Percentiles rank a stretch among this genome's conserved stretches.
Evolutionary conservation across 2,113 vertebrate species (phyloP).

Genomic region (Brevimyrus niger): DNA sequence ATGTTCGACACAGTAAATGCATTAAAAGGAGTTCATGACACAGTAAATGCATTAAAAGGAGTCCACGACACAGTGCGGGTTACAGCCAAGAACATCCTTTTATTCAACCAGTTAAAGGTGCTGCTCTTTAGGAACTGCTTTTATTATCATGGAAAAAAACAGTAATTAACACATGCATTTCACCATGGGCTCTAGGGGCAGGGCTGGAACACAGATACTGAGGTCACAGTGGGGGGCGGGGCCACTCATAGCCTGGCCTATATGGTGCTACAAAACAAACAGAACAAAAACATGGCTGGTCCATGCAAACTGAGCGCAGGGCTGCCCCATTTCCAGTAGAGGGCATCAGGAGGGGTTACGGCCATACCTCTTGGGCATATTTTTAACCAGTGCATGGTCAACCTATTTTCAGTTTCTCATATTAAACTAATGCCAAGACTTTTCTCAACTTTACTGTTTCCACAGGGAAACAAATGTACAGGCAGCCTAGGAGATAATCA

Average conservation of each 20-base stretch:
- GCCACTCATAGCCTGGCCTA: conserved; percentile 31
- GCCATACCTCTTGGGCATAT: conserved; percentile 1
- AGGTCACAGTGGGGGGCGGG: conserved; percentile 46
- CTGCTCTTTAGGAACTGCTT: conserved; percentile 75
- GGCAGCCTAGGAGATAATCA: not conserved
- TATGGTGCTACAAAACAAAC: conserved; percentile 36
- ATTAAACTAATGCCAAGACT: not conserved
- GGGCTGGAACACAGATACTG: conserved; percentile 29
- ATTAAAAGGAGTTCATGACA: conserved; percentile 23
- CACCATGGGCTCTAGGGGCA: conserved; percentile 63
- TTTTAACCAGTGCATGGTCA: not conserved
- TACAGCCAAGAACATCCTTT: conserved; percentile 83
- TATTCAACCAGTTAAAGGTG: conserved; percentile 68
- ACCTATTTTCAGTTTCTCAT: not conserved
- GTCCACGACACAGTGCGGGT: conserved; percentile 17
- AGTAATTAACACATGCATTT: conserved; percentile 79
- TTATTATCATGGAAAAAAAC: conserved; percentile 75
- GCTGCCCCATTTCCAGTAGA: not conserved
- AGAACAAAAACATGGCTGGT: conserved; percentile 49
- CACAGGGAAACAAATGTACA: not conserved
- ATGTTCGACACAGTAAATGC: not conserved
- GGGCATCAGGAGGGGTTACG: not conserved
- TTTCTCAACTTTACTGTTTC: not conserved
- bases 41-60: conserved; percentile 24
- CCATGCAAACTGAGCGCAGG: conserved; percentile 52